A percentile compares a stretch with the other conserved stretches of the same genome.
phyloP scores from a whole-genome alignment of 2,888 invertebrate species.

The Hermaeophaga mercurialis region DNA sequence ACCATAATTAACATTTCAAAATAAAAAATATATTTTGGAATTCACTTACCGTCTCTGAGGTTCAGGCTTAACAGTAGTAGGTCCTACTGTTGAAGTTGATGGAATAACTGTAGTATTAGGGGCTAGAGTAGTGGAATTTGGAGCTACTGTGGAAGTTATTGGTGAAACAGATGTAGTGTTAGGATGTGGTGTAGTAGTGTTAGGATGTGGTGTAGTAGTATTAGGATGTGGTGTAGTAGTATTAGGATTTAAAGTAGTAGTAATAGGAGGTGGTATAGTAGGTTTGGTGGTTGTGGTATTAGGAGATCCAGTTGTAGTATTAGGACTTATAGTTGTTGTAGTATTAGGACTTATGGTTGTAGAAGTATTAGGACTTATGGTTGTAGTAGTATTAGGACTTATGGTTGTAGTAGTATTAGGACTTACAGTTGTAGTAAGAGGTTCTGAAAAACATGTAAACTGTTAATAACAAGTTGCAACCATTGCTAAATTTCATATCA shows the following conservation, averaged over 20 bases:
- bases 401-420: background rate
- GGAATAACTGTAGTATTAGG: conserved; percentile 7
- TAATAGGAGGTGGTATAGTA: no score
- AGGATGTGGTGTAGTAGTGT: background rate
- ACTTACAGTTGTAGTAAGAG: background rate
- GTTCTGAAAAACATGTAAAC: no score
- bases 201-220: background rate
- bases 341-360: background rate
- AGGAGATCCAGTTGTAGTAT: background rate
- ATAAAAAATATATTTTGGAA: no score
- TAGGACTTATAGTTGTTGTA: background rate
- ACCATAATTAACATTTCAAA: no score
- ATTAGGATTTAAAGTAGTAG: background rate
- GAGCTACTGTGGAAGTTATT: background rate
- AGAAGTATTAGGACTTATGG: background rate
- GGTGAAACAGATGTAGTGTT: background rate
- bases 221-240: background rate
- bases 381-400: background rate
- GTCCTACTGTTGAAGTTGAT: conserved; percentile 11
- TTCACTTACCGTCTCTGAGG: conserved; percentile 50
- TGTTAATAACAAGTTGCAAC: no score
- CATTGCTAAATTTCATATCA: no score
- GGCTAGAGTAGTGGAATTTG: conserved; percentile 33
- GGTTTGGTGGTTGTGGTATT: background rate
- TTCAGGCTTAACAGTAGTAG: conserved; percentile 44